A percentile compares a stretch with the other conserved stretches of the same genome.
Conservation (phyloP, 2,797 vertebrate genomes). For the Ataeniobius toweri region DNA sequence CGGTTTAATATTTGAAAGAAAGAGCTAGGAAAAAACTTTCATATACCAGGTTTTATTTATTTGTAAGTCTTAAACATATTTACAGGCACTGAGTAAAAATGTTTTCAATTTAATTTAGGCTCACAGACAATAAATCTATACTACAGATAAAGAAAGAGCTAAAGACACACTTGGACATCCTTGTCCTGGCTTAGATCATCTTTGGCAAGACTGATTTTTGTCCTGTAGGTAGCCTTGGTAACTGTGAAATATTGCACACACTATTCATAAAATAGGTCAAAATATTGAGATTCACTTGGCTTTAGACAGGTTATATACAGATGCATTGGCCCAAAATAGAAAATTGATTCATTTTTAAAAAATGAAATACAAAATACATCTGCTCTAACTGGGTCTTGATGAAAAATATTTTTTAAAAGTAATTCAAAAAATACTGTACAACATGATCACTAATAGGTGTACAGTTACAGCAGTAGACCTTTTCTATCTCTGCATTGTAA, state of each 20-base stretch:
- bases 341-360: constrained; percentile 36
- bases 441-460: constrained; percentile 17
- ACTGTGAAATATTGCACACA: constrained; percentile 89
- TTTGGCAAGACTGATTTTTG: constrained; percentile 87
- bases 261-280: constrained; percentile 73
- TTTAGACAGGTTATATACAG: constrained; percentile 39
- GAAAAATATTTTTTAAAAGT: constrained; percentile 47
- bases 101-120: constrained; percentile 27
- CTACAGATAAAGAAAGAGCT: constrained; percentile 46
- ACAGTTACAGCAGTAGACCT: constrained; percentile 26
- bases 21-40: not conserved
- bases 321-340: constrained; percentile 70
- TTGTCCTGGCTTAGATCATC: constrained; percentile 77
- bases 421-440: constrained; percentile 50
- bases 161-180: constrained; percentile 74
- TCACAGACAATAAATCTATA: constrained; percentile 41
- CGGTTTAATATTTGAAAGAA: not conserved
- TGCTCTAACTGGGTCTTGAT: constrained; percentile 70
- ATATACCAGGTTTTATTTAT: constrained; percentile 52
- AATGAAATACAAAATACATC: constrained; percentile 67
- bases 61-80: constrained; percentile 61
- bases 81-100: constrained; percentile 60
- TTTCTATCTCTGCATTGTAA: not conserved
- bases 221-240: constrained; percentile 76
- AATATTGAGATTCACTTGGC: constrained; percentile 72